phyloP scores from a whole-genome alignment of 2,888 invertebrate species.

The Bedellia somnulentella region DNA sequence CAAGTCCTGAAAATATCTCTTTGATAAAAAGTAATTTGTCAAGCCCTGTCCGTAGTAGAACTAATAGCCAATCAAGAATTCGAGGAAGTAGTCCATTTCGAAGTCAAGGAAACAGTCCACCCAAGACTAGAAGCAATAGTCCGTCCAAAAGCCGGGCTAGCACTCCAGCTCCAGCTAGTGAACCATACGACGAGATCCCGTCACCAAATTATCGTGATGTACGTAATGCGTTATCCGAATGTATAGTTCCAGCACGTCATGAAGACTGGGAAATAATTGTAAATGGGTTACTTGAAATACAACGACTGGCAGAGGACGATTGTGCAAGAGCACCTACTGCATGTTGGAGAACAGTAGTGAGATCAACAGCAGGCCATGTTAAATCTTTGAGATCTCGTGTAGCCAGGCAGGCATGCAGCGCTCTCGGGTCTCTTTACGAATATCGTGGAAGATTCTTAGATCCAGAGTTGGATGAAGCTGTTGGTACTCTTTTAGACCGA shows the following conservation, averaged over 20 bases:
- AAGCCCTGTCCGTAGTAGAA: background rate
- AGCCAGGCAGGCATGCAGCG: conserved; percentile 83
- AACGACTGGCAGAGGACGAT: conserved; percentile 69
- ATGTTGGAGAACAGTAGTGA: conserved; percentile 67
- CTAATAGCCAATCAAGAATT: background rate
- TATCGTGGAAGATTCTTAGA: conserved; percentile 60
- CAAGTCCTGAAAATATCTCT: background rate
- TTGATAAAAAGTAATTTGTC: no score
- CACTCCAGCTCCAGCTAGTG: conserved; percentile 22
- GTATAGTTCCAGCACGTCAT: conserved; percentile 61
- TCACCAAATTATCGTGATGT: conserved; percentile 27
- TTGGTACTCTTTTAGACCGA: conserved; percentile 78
- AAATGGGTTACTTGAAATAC: conserved; percentile 69
- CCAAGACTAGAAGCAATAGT: background rate
- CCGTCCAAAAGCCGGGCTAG: conserved; percentile 21
- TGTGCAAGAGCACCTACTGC: conserved; percentile 70
- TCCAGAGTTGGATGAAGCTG: conserved; percentile 85
- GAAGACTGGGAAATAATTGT: conserved; percentile 82
- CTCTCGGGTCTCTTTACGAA: conserved; percentile 78
- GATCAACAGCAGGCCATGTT: conserved; percentile 75
- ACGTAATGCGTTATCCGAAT: conserved; percentile 36
- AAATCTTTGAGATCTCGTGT: conserved; percentile 92
- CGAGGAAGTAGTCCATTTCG: background rate
- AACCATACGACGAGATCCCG: conserved; percentile 16
- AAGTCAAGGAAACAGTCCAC: conserved; percentile 1